These are phyloP conservation scores for Dendrolimus kikuchii DNA, from an alignment of 1,140 invertebrate genomes.

Conservation along the genomic window DNA sequence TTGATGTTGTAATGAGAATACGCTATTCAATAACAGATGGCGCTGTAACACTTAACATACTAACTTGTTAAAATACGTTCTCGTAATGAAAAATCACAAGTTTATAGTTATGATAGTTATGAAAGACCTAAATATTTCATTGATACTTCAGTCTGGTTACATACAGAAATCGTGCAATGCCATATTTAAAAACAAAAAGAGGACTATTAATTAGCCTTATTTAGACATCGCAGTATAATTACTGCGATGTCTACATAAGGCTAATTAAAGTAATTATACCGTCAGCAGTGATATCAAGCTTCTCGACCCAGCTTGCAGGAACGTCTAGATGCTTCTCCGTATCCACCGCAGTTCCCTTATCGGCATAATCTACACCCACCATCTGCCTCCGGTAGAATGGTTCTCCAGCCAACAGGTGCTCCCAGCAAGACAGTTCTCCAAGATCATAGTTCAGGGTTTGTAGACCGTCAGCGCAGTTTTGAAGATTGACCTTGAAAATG, in stretches of 20 bases:
- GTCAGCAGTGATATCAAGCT: conserved; percentile 77
- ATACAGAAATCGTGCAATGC: no score
- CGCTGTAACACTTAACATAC: no score
- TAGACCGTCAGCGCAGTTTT: conserved; percentile 27
- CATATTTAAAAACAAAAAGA: no score
- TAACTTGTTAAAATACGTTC: no score
- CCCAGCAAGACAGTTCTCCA: conserved; percentile 75
- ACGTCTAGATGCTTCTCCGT: conserved; percentile 85
- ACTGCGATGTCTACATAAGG: not conserved
- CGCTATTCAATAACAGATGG: no score
- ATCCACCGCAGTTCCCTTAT: conserved; percentile 64
- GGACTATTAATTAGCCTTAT: no score
- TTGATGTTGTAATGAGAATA: no score
- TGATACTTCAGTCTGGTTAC: no score
- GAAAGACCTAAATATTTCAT: no score
- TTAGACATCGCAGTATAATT: no score
- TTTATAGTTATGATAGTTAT: no score
- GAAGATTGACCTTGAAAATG: conserved; percentile 48
- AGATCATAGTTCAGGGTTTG: conserved; percentile 70
- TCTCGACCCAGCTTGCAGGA: conserved; percentile 84
- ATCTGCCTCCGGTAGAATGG: conserved; percentile 69
- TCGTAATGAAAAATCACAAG: no score
- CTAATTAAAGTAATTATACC: conserved; percentile 56
- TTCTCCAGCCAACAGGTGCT: conserved; percentile 80
- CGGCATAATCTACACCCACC: conserved; percentile 59